Percentiles rank a stretch among this genome's conserved stretches.
These are phyloP conservation scores for Xenotilapia flavipinnis DNA, from an alignment of 2,113 vertebrate genomes.

Conservation along the genomic window DNA sequence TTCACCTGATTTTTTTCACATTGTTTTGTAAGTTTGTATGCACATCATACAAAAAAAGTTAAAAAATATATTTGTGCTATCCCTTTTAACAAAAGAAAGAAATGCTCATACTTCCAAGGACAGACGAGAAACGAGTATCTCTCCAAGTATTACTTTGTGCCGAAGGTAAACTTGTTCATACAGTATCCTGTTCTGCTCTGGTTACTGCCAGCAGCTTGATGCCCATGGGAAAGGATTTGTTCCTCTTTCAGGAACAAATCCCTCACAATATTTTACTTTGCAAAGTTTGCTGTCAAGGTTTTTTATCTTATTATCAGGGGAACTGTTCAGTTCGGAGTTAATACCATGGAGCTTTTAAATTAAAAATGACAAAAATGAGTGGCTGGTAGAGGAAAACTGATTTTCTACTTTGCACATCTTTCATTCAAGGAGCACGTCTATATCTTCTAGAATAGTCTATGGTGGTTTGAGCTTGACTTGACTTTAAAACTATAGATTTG, in stretches of 20 bases:
- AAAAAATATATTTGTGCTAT: neutral
- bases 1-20: neutral
- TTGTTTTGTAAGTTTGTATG: neutral
- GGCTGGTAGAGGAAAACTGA: neutral
- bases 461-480: neutral
- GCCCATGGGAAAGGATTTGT: neutral
- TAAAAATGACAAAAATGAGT: neutral
- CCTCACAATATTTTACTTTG: neutral
- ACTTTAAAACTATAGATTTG: neutral
- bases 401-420: neutral
- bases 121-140: neutral
- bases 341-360: neutral
- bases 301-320: neutral
- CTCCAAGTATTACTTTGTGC: neutral
- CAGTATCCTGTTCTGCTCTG: neutral
- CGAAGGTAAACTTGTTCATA: neutral
- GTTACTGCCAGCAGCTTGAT: neutral
- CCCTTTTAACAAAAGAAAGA: neutral
- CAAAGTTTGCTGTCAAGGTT: neutral
- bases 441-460: neutral
- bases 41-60: neutral
- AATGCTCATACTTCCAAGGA: neutral
- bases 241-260: conserved; percentile 2
- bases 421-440: neutral
- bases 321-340: neutral